Base-by-base conservation (phyloP, 2,888 invertebrate genomes). In the Drosophila conformis region DNA sequence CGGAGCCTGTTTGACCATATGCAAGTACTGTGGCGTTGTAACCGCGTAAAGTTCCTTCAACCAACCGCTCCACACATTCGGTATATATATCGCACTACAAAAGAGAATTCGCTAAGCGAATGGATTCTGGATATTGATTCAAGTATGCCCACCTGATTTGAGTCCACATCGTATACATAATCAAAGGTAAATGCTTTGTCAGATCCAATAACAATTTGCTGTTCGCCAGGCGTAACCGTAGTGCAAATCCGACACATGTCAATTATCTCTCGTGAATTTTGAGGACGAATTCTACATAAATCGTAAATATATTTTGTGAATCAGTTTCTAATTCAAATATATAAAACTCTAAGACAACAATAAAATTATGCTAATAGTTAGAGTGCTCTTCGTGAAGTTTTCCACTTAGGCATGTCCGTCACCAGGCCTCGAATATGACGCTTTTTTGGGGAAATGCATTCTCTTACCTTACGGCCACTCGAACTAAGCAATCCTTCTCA, bases 21-120 rank as follows among this genome's bases (percentile, higher is more conserved):
- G 99, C 99, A 87, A 99, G 95, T 49, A 99, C 97, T 15, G 99
- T 99, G 21, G 99, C 99, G 94, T 99, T 99, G 94, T 98, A 99
- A 67, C 99, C 99, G 90, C 98, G 97, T 69, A 99, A 95, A 11
- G 98, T 97, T 36, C 98, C 97, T 82, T 98, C 97, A 80, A 99
- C 97, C 68, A 99, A 95, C 62, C 96, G 95, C 66, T 96, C 95
- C 60, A 98, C 98, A 91, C 98, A 97, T 15, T 95, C 95, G 53
- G 96, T 95, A 93, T 99, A 99, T 33, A 99, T 95, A 59, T 94
- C 93, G 78, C 93, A 74, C 92, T 92, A 51, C 11, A 38, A 61
- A 54, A 36, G 4, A 10, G 11, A 27, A 13, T 10, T 0, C 6
- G 33, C n/a, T 11, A 18, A 42, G 0, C 18, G 8, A 52, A 52